Conservation (phyloP, 35 echinoderm and acorn worm genomes). For the Nesometra sesokonis region DNA sequence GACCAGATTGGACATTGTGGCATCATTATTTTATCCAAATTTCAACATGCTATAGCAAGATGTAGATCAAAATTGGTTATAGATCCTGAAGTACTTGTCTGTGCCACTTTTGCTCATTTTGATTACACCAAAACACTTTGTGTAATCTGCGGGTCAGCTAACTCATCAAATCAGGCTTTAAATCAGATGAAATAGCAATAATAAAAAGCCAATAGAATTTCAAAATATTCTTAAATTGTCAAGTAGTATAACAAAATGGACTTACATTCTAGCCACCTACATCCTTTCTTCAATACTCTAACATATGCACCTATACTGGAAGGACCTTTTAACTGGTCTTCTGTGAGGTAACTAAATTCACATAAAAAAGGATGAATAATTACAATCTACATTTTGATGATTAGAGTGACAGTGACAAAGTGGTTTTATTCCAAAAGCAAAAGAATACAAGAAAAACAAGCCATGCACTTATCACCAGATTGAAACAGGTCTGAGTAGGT, state of each 20-base stretch:
- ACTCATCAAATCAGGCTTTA: too few species aligned
- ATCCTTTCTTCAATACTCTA: slow-evolving; percentile 80
- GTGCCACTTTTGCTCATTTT: too few species aligned
- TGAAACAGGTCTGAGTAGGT: background rate
- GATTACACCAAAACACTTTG: too few species aligned
- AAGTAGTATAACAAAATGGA: background rate
- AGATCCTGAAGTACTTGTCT: too few species aligned
- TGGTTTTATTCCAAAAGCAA: background rate
- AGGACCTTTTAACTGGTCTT: slow-evolving; percentile 92
- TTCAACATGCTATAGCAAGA: too few species aligned
- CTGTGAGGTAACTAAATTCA: slow-evolving; percentile 73
- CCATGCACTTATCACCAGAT: background rate
- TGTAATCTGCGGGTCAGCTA: too few species aligned
- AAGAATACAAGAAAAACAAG: background rate
- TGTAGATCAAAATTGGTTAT: too few species aligned
- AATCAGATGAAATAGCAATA: too few species aligned
- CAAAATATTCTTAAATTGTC: too few species aligned
- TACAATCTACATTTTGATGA: background rate
- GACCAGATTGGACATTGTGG: too few species aligned
- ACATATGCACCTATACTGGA: slow-evolving; percentile 89
- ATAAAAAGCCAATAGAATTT: too few species aligned
- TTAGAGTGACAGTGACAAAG: background rate
- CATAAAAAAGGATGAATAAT: background rate
- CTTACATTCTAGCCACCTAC: slow-evolving; percentile 97
- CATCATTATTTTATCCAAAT: too few species aligned